Base-by-base conservation (phyloP, 2,888 invertebrate genomes). In the Drosophila nigritarsus region DNA sequence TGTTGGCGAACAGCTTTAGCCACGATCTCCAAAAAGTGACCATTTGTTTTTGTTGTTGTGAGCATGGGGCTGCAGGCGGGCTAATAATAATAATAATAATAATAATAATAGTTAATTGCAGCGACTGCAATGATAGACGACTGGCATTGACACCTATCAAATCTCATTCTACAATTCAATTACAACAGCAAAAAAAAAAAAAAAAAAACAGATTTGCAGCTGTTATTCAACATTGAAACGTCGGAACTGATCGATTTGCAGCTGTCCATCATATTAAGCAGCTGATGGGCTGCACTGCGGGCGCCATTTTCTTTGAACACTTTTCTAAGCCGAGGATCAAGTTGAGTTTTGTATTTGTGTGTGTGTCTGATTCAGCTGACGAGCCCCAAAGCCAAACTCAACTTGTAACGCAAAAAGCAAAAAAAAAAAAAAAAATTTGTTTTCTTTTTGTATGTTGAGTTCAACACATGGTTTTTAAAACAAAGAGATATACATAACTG, bases 251-350 rank as follows among this genome's bases (percentile, higher is more conserved):
- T 45, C 45, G 24, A 15, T 7, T n/a, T 20, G 65, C 61, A 67
- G 67, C 64, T 45, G 8, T 15, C 15, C 45, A 45, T 73, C 76
- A 69, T 60, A 24, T 36, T 65, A 65, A 36, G 27, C 51, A 53
- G 60, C 48, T 42, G 45, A 65, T 56, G 51, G 65, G 63, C 82
- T 78, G 67, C 82, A 55, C 82, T 75, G 66, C 36, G 36, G 63
- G 65, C 70, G 83, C 77, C 61, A 75, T 75, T 64, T 61, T 63
- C 63, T 55, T 64, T 77, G 55, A 71, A 75, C 75, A 76, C 73
- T 79, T 63, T 78, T 56, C 40, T 42, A 67, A 67, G 63, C 64
- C 61, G 65, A 67, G 61, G 58, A 58, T 45, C 18, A 62, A 54
- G 48, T 71, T 76, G 49, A 53, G 27, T 30, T 45, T 15, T 54